phyloP scores from a whole-genome alignment of 1,140 invertebrate species.

The Atopsyche davidsoni region DNA sequence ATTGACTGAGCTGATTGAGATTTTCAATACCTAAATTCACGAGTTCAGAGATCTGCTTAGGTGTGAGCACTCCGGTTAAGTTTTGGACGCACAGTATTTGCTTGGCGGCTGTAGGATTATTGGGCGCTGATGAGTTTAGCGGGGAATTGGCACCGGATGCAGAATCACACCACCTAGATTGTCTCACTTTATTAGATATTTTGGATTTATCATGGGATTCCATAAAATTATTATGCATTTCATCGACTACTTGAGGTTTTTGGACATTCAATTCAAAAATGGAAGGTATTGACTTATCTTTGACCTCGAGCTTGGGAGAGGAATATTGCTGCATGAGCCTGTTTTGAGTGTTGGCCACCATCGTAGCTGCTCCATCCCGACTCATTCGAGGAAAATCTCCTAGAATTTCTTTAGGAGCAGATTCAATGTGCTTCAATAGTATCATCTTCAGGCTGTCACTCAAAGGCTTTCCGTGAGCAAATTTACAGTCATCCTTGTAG shows the following conservation, averaged over 20 bases:
- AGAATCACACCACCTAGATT: constrained; percentile 54
- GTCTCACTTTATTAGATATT: constrained; percentile 50
- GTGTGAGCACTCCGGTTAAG: constrained; percentile 49
- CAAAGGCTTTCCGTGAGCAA: constrained; percentile 81
- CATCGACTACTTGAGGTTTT: constrained; percentile 39
- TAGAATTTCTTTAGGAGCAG: constrained; percentile 82
- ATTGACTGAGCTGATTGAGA: constrained; percentile 51
- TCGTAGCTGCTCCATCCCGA: constrained; percentile 64
- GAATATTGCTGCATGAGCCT: constrained; percentile 54
- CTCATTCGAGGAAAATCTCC: constrained; percentile 78
- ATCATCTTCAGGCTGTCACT: constrained; percentile 64
- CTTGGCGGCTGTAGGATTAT: constrained; percentile 31
- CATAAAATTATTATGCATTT: constrained; percentile 33
- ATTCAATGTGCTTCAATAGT: constrained; percentile 78
- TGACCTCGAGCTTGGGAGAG: constrained; percentile 35
- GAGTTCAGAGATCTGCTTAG: constrained; percentile 51
- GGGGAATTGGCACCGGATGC: constrained; percentile 31
- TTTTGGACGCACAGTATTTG: constrained; percentile 50
- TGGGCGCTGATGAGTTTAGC: constrained; percentile 16
- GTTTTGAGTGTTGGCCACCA: constrained; percentile 65
- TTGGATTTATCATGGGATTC: constrained; percentile 36
- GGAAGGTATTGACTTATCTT: constrained; percentile 45
- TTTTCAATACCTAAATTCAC: constrained; percentile 52
- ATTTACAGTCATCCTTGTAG: constrained; percentile 80
- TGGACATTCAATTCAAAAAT: constrained; percentile 53